These are phyloP conservation scores for Cygnus atratus DNA, from an alignment of 2,113 vertebrate genomes.

Conservation along the genomic window DNA sequence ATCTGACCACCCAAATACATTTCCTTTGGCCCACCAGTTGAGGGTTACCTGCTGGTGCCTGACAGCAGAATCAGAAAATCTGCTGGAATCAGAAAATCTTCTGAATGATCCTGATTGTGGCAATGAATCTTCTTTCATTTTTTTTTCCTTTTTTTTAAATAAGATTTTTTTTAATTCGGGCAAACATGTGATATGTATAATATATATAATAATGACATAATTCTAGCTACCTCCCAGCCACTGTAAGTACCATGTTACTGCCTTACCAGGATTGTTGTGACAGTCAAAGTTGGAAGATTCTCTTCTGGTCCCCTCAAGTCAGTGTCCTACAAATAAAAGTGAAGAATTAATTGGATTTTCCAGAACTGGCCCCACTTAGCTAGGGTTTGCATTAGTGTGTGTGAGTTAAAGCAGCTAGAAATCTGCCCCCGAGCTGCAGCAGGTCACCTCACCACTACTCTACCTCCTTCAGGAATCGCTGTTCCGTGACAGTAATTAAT, in stretches of 20 bases:
- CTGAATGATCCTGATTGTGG: not conserved
- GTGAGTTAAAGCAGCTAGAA: not conserved
- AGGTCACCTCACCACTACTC: not conserved
- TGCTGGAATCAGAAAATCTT: too few species aligned
- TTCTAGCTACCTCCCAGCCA: not conserved
- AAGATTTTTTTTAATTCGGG: not conserved
- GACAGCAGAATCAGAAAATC: not conserved
- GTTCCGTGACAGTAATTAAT: not conserved
- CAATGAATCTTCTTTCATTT: not conserved
- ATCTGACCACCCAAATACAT: not conserved
- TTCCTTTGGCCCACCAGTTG: not conserved
- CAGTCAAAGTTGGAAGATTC: conserved; percentile 67
- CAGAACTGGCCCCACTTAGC: fast-evolving
- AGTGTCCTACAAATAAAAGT: not conserved
- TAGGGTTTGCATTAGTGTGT: fast-evolving
- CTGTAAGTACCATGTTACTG: fast-evolving
- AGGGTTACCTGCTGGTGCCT: not conserved
- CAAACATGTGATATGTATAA: not conserved
- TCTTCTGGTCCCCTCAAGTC: not conserved
- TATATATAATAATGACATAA: not conserved
- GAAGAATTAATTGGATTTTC: not conserved
- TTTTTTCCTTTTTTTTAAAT: not conserved
- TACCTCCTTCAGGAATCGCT: not conserved
- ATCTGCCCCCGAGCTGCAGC: not conserved
- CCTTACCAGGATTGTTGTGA: conserved; percentile 86